Evolutionary conservation across 2,113 vertebrate species (phyloP).

Genomic region (Spermophilus dauricus): DNA sequence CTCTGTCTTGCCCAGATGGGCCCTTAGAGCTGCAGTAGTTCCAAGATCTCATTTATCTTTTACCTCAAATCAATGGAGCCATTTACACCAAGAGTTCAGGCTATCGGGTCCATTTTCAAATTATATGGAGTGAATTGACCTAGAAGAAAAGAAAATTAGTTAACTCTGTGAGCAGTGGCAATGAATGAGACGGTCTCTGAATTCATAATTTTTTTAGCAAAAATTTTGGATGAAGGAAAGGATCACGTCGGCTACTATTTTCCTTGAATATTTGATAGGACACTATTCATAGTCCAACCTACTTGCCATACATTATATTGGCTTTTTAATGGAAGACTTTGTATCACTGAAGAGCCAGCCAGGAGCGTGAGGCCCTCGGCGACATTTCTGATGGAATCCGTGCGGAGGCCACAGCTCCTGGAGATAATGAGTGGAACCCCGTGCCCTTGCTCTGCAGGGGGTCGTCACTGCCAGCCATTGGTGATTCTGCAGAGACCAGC

Average conservation of each 20-base stretch:
- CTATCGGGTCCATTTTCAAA: background rate
- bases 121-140: background rate
- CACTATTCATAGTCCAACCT: background rate
- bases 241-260: background rate
- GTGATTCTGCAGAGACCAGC: conserved; percentile 70
- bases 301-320: background rate
- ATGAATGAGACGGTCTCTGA: background rate
- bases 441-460: conserved; percentile 65
- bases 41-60: background rate
- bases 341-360: conserved; percentile 57
- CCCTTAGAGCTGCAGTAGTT: background rate
- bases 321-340: background rate
- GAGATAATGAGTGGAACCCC: conserved; percentile 66
- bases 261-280: background rate
- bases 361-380: conserved; percentile 77
- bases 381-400: conserved; percentile 74
- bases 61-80: background rate
- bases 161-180: background rate
- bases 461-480: conserved; percentile 80
- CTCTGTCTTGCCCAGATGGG: background rate
- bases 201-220: background rate
- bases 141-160: background rate
- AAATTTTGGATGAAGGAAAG: background rate
- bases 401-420: conserved; percentile 62
- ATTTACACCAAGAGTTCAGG: conserved; percentile 6